phyloP scores from a whole-genome alignment of 37 sponge, comb jelly and placozoan genomes.

The Theonella swinhoei region DNA sequence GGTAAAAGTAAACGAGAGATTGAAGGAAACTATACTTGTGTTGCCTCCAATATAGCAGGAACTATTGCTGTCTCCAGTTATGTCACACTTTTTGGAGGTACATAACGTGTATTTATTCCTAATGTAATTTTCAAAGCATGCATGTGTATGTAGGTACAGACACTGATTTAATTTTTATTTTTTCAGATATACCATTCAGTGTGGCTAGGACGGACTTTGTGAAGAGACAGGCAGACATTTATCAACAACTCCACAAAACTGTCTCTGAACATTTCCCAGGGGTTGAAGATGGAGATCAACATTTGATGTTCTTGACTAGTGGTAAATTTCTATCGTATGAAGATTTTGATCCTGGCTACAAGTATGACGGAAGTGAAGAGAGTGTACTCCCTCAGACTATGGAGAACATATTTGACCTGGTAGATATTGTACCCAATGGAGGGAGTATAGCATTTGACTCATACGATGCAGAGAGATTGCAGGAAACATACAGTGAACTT shows the following conservation, averaged over 20 bases:
- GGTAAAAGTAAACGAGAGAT: too few relatives aligned
- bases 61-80: background rate
- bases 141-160: too few relatives aligned
- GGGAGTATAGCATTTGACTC: background rate
- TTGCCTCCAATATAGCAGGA: slow-evolving; percentile 2
- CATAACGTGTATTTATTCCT: too few relatives aligned
- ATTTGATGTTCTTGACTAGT: background rate
- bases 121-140: too few relatives aligned
- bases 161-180: background rate
- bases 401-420: slow-evolving; percentile 26
- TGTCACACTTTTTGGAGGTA: slow-evolving; percentile 8
- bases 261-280: background rate
- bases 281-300: background rate
- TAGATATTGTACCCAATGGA: slow-evolving; percentile 18
- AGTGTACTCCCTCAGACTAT: background rate
- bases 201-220: too few relatives aligned
- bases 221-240: background rate
- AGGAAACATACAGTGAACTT: background rate
- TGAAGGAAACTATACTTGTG: slow-evolving; percentile 15
- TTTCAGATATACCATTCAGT: too few relatives aligned
- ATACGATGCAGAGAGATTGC: background rate
- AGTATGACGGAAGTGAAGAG: slow-evolving; percentile 19
- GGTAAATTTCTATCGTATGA: slow-evolving; percentile 10
- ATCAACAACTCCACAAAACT: background rate
- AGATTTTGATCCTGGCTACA: slow-evolving; percentile 14